A percentile compares a stretch with the other conserved stretches of the same genome.
Evolutionary conservation across 2,797 vertebrate genomes (phyloP).

Genomic region (Hypotaenidia philippensis): DNA sequence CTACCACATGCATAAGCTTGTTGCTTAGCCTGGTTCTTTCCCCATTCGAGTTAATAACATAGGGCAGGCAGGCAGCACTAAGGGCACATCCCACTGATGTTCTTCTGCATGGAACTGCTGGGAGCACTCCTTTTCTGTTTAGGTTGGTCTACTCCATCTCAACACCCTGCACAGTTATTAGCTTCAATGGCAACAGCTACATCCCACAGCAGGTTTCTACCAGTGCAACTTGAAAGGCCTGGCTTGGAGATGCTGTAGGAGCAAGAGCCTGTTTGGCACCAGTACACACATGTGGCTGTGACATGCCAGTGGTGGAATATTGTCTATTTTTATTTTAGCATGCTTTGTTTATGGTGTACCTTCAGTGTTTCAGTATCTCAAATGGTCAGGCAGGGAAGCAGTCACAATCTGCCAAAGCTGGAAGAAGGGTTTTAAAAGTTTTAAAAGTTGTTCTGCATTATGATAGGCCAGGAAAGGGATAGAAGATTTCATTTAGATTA

Average conservation of each 20-base stretch:
- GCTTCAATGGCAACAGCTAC: not conserved
- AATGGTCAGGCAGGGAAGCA: not conserved
- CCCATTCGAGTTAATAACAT: accelerated
- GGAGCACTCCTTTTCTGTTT: not conserved
- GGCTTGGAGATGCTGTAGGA: not conserved
- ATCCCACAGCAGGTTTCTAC: not conserved
- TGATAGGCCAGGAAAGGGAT: not conserved
- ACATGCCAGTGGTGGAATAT: not conserved
- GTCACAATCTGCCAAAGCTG: not conserved
- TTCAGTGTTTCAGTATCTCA: not conserved
- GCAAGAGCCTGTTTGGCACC: not conserved
- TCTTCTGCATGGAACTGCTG: not conserved
- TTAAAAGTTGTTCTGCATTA: not conserved
- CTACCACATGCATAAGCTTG: accelerated
- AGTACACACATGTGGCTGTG: accelerated
- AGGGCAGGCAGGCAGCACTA: not conserved
- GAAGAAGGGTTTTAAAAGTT: not conserved
- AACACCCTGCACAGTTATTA: accelerated
- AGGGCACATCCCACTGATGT: not conserved
- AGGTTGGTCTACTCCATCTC: not conserved
- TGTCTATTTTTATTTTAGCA: not conserved
- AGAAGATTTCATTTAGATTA: constrained; percentile 43
- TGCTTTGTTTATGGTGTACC: not conserved
- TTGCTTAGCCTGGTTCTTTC: not conserved
- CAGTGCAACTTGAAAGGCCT: not conserved